Percentiles rank a stretch among this genome's conserved stretches.
These are phyloP conservation scores for Machimus rusticus DNA, from an alignment of 2,888 invertebrate genomes.

Conservation along the genomic window DNA sequence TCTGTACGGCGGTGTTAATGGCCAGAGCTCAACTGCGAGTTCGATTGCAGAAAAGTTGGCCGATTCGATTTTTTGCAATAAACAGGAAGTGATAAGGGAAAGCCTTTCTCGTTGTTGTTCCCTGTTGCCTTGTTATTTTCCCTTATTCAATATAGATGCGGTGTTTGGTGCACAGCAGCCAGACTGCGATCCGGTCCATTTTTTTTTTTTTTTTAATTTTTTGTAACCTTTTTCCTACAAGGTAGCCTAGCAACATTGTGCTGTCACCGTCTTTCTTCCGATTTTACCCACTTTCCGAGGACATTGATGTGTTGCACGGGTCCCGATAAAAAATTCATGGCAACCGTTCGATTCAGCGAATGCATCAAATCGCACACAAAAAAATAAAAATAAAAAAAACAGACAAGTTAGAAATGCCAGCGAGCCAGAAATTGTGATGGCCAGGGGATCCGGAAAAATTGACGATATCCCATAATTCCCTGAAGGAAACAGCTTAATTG, in stretches of 20 bases:
- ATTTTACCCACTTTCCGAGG: slow-evolving; percentile 28
- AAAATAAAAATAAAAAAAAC: too few species aligned
- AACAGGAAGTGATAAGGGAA: slow-evolving; percentile 47
- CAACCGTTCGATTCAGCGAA: slow-evolving; percentile 1
- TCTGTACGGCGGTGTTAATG: slow-evolving; percentile 22
- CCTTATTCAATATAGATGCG: slow-evolving; percentile 38
- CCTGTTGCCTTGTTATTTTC: slow-evolving; percentile 35
- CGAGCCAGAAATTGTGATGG: not conserved
- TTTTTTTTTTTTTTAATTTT: not conserved
- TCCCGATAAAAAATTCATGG: slow-evolving; percentile 35
- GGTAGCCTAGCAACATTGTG: slow-evolving; percentile 26
- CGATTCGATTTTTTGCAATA: slow-evolving; percentile 43
- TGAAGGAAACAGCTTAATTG: slow-evolving; percentile 33
- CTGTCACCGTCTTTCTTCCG: slow-evolving; percentile 32
- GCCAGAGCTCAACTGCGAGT: slow-evolving; percentile 24
- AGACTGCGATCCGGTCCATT: not conserved
- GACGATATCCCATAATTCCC: slow-evolving; percentile 33
- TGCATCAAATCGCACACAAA: slow-evolving; percentile 14
- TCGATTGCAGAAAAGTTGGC: slow-evolving; percentile 46
- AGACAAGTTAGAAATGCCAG: slow-evolving; percentile 23
- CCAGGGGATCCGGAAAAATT: slow-evolving; percentile 3
- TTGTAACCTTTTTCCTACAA: slow-evolving; percentile 22
- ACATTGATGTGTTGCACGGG: slow-evolving; percentile 35
- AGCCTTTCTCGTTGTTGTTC: slow-evolving; percentile 38
- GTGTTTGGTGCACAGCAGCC: slow-evolving; percentile 30